These are phyloP conservation scores for Alethe castanea DNA, from an alignment of 2,113 vertebrate species.

Conservation along the genomic window DNA sequence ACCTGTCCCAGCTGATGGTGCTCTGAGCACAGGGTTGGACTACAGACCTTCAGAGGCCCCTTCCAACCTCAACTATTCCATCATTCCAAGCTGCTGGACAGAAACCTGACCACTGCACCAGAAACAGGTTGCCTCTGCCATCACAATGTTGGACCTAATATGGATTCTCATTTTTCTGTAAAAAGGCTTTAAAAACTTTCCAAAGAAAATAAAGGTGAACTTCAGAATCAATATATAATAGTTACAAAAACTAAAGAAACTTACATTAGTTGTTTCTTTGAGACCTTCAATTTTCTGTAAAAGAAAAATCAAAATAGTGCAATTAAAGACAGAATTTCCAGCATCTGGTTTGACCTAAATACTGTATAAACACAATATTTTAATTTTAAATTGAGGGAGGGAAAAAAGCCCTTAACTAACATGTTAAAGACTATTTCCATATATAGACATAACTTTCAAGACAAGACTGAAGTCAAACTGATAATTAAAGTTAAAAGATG, in stretches of 20 bases:
- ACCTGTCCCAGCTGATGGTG: not conserved
- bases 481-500: not conserved
- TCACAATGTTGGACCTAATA: not conserved
- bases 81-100: not conserved
- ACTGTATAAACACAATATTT: not conserved
- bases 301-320: constrained; percentile 1
- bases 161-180: not conserved
- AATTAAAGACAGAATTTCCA: not conserved
- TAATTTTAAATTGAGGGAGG: not conserved
- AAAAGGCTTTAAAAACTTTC: not conserved
- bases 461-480: not conserved
- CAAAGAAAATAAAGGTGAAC: not conserved
- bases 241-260: constrained; percentile 43
- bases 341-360: not conserved
- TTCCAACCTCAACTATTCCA: not conserved
- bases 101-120: not conserved
- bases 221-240: not conserved
- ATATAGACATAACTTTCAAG: not conserved
- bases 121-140: not conserved
- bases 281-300: constrained; percentile 93
- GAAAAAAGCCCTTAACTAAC: not conserved
- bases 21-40: not conserved
- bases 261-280: constrained; percentile 98
- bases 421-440: not conserved
- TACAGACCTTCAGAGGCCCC: not conserved